Evolutionary conservation across 2,888 invertebrate genomes (phyloP).

Genomic region (Noctua comes): DNA sequence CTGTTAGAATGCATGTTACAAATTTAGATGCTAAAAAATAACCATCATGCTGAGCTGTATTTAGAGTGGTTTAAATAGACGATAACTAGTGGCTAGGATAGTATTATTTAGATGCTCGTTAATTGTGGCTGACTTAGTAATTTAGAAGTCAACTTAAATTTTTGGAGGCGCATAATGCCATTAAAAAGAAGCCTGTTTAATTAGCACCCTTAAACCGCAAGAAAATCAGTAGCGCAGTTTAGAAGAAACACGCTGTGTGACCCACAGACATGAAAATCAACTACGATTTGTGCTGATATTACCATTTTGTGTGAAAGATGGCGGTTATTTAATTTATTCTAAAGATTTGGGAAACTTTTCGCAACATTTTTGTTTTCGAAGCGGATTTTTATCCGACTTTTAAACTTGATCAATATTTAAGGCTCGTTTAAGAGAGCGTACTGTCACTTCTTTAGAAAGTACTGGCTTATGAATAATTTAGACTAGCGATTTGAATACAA

Average conservation of each 20-base stretch:
- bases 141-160: too few relatives aligned
- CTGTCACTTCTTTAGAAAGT: conserved; percentile 13
- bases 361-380: neutral
- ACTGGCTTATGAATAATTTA: conserved; percentile 32
- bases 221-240: neutral
- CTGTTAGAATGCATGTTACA: too few relatives aligned
- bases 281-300: neutral
- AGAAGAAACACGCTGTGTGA: neutral
- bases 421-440: conserved; percentile 7
- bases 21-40: too few relatives aligned
- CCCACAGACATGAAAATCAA: neutral
- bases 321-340: conserved; percentile 30
- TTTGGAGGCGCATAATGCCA: too few relatives aligned
- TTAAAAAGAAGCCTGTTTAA: too few relatives aligned
- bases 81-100: too few relatives aligned
- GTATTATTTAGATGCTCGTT: too few relatives aligned
- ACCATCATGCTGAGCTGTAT: too few relatives aligned
- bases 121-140: too few relatives aligned
- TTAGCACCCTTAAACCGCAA: too few relatives aligned
- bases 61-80: too few relatives aligned
- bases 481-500: conserved; percentile 6
- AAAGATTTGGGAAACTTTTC: conserved; percentile 8
- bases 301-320: neutral
- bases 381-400: conserved; percentile 18
- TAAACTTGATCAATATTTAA: conserved; percentile 44